phyloP scores from a whole-genome alignment of 2,797 vertebrate species.

The Rhadinocentrus ornatus region DNA sequence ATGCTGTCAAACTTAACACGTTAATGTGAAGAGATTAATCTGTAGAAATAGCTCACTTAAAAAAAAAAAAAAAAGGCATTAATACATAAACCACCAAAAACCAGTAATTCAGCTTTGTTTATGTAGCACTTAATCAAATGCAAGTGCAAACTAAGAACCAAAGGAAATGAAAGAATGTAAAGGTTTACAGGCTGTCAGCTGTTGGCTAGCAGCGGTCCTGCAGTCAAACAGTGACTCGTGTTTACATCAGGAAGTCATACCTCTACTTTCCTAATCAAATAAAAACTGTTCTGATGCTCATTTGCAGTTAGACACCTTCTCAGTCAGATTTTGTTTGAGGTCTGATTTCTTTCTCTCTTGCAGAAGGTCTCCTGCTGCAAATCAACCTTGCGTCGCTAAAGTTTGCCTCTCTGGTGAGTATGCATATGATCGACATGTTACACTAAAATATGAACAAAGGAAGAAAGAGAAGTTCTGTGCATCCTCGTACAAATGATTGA shows the following conservation, averaged over 20 bases:
- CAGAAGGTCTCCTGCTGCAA: slow-evolving; percentile 92
- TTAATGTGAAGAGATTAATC: no score
- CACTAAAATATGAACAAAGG: background rate
- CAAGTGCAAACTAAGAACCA: background rate
- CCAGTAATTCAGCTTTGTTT: no score
- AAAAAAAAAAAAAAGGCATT: no score
- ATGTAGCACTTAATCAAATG: background rate
- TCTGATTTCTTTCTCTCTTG: slow-evolving; percentile 46
- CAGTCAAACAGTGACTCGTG: background rate
- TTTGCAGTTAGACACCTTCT: background rate
- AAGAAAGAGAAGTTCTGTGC: background rate
- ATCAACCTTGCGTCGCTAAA: slow-evolving; percentile 88
- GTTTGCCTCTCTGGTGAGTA: slow-evolving; percentile 91
- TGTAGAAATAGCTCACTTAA: no score
- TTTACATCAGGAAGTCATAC: background rate
- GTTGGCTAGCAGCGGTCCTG: background rate
- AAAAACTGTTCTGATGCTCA: background rate
- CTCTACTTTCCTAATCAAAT: background rate
- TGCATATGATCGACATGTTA: background rate
- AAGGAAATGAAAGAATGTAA: background rate
- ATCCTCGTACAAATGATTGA: background rate
- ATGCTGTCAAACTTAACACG: no score
- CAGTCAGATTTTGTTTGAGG: background rate
- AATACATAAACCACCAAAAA: no score
- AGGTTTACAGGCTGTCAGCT: background rate